Percentiles rank a stretch among this genome's conserved stretches.
phyloP scores from a whole-genome alignment of 2,888 invertebrate species.

The Ormyrus pomaceus region DNA sequence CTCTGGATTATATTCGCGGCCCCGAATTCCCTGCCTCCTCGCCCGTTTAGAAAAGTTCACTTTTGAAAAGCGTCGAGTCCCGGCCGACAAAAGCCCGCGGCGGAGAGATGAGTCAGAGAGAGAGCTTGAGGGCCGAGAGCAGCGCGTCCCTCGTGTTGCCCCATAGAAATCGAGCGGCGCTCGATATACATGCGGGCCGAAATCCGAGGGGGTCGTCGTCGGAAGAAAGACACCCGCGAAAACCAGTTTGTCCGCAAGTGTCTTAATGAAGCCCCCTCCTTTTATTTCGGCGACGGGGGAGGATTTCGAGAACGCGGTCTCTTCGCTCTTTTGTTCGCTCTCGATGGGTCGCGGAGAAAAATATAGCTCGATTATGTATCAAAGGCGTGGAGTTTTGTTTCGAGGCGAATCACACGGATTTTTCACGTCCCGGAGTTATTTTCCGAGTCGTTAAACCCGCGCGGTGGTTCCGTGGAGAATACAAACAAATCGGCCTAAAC shows the following conservation, averaged over 20 bases:
- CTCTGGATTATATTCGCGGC: too few relatives aligned
- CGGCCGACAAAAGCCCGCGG: conserved; percentile 31
- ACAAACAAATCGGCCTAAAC: conserved; percentile 36
- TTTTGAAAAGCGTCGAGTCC: too few relatives aligned
- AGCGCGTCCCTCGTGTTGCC: conserved; percentile 39
- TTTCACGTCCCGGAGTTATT: conserved; percentile 8
- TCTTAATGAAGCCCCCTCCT: conserved; percentile 65
- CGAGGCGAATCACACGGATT: background rate
- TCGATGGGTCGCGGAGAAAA: background rate
- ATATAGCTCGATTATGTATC: background rate
- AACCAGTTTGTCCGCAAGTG: conserved; percentile 69
- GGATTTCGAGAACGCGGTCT: conserved; percentile 30
- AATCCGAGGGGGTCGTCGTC: background rate
- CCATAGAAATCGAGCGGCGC: conserved; percentile 35
- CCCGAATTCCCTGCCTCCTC: too few relatives aligned
- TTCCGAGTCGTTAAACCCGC: conserved; percentile 28
- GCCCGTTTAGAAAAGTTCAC: too few relatives aligned
- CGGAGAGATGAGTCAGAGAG: conserved; percentile 35
- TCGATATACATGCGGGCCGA: conserved; percentile 18
- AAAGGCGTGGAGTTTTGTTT: conserved; percentile 16
- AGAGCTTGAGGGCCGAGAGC: conserved; percentile 41
- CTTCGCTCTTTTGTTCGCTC: background rate
- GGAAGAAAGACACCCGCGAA: conserved; percentile 63
- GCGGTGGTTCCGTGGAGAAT: conserved; percentile 40
- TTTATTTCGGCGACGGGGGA: conserved; percentile 50